phyloP scores from a whole-genome alignment of 2,888 invertebrate genomes.

The Lithophane leautieri region DNA sequence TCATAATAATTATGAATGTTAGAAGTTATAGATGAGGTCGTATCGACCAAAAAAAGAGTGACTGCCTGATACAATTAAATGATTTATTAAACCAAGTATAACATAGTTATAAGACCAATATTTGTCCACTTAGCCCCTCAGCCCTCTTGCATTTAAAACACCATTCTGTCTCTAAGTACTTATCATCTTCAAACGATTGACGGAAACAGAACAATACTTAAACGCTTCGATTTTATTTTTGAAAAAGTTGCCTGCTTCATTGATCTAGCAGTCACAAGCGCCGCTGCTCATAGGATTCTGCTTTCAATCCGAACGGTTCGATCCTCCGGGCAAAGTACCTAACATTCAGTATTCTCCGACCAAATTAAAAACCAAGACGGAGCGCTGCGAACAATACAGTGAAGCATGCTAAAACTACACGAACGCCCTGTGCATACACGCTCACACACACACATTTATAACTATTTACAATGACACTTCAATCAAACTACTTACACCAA shows the following conservation, averaged over 20 bases:
- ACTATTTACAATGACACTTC: too few relatives aligned
- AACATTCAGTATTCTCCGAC: too few relatives aligned
- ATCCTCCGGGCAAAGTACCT: too few relatives aligned
- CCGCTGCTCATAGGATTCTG: too few relatives aligned
- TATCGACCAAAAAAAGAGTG: background rate
- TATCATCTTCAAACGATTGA: background rate
- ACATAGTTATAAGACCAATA: background rate
- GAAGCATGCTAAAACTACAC: too few relatives aligned
- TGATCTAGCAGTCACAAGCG: background rate
- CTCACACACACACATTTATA: too few relatives aligned
- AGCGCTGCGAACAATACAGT: too few relatives aligned
- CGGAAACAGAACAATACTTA: background rate
- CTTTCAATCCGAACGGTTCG: too few relatives aligned
- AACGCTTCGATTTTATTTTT: background rate
- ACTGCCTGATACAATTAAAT: background rate
- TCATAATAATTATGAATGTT: slow-evolving; percentile 3
- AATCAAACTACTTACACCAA: too few relatives aligned
- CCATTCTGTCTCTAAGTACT: background rate
- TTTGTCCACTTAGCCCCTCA: background rate
- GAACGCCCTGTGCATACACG: too few relatives aligned
- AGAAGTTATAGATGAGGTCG: background rate
- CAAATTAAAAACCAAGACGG: too few relatives aligned
- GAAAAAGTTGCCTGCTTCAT: background rate
- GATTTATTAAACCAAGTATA: background rate
- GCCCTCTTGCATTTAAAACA: background rate